phyloP scores from a whole-genome alignment of 2,797 vertebrate genomes.

The Serranus cabrilla region DNA sequence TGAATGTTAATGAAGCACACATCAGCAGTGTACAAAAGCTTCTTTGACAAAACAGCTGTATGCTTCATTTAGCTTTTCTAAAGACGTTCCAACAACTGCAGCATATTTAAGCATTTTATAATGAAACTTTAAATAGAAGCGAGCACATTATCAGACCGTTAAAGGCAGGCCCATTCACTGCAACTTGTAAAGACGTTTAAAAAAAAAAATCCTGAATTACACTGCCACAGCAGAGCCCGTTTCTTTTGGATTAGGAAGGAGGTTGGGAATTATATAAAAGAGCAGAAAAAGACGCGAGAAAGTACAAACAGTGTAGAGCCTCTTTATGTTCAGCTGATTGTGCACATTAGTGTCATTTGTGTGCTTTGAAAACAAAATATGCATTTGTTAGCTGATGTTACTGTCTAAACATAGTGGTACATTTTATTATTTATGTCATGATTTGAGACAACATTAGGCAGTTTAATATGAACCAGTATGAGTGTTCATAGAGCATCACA shows the following conservation, averaged over 20 bases:
- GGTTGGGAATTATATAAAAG: background rate
- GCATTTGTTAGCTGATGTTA: background rate
- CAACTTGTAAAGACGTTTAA: background rate
- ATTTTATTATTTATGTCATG: background rate
- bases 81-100: background rate
- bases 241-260: background rate
- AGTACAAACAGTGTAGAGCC: background rate
- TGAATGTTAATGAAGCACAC: slow-evolving; percentile 1
- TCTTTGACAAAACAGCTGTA: slow-evolving; percentile 39
- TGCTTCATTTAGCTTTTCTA: slow-evolving; percentile 9
- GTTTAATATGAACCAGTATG: background rate
- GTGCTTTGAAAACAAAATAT: background rate
- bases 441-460: background rate
- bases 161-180: background rate
- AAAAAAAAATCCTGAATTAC: background rate
- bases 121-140: background rate
- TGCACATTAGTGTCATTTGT: background rate
- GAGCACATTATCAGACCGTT: background rate
- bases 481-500: background rate
- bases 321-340: background rate
- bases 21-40: slow-evolving; percentile 14
- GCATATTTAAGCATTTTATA: background rate
- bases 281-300: background rate
- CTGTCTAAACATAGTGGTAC: background rate
- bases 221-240: background rate